Evolutionary conservation across 1,140 invertebrate genomes (phyloP), one percentile per base, ranked within the genome.

Genomic region (Papilio polytes): DNA sequence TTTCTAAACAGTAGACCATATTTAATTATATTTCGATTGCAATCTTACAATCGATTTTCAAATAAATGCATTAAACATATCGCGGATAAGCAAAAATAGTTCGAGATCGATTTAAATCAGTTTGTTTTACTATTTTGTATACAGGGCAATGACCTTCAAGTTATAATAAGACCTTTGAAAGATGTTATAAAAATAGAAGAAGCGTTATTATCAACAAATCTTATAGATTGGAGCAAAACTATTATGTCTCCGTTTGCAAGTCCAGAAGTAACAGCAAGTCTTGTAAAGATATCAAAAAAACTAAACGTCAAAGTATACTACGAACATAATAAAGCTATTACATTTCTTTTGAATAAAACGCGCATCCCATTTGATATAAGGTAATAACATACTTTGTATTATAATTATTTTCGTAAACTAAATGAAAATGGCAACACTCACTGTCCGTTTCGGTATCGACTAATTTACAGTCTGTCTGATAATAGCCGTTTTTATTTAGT

Each of bases 161-260:
- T 90, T 44, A 82, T 84, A 41, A 85, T 90, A 15, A 81, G 78
- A 72, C 89, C 85, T 44, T 20, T 86, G 48, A 83, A 79, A 12
- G 78, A 82, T 41, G 79, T 85, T 53, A 9, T 36, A 12, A 81
- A 78, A 56, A 84, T 88, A 48, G 86, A 87, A 80, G 63, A 84
- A 73, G 81, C 83, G 20, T 78, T 90, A 6, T 15, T 78, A 41
- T 83, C 56, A 7, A 89, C 85, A 7, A 84, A 78, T 22, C 6
- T 86, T 6, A 82, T 90, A 26, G 72, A 88, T 41, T 90, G 87
- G 85, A 82, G 59, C 12, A 85, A 44, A 81, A n/a, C 31, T 41
- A 41, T 88, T 12, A 81, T 48, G 13, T 78, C 87, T 2, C 74
- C 85, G 13, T 84, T 84, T 2, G 85, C 84, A 13, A 82, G 31